Evolutionary conservation across 2,888 invertebrate genomes (phyloP).

Genomic region (Drosophila flavopinicola): DNA sequence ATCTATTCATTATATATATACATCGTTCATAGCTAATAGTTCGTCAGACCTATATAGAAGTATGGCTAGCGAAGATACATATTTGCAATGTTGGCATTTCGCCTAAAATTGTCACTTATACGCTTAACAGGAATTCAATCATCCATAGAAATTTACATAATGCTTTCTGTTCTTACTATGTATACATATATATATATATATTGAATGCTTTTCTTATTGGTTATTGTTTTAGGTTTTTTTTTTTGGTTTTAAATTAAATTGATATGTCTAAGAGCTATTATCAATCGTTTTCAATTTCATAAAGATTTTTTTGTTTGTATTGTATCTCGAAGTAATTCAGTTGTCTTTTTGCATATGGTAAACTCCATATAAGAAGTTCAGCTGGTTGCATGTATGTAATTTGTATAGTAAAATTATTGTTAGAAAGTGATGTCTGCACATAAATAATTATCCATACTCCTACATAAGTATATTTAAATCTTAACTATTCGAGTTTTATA

Average conservation of each 20-base stretch:
- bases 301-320: conserved; percentile 53
- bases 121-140: conserved; percentile 68
- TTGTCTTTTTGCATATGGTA: conserved; percentile 34
- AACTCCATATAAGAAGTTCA: conserved; percentile 6
- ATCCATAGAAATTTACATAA: conserved; percentile 50
- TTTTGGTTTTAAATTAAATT: conserved; percentile 78
- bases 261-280: conserved; percentile 85
- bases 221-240: conserved; percentile 6
- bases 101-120: conserved; percentile 62
- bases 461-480: conserved; percentile 17
- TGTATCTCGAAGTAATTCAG: conserved; percentile 61
- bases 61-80: conserved; percentile 33
- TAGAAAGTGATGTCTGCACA: conserved; percentile 38
- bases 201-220: conserved; percentile 35
- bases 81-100: conserved; percentile 15
- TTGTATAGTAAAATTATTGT: conserved; percentile 47
- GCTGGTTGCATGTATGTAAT: conserved; percentile 3
- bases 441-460: conserved; percentile 12
- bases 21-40: not conserved
- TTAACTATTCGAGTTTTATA: conserved; percentile 44
- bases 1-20: not conserved
- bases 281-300: conserved; percentile 83
- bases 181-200: conserved; percentile 37
- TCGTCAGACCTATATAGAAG: conserved; percentile 11
- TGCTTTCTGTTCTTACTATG: conserved; percentile 25